Base-by-base conservation (phyloP, 2,113 vertebrate genomes). In the Falco punctatus region DNA sequence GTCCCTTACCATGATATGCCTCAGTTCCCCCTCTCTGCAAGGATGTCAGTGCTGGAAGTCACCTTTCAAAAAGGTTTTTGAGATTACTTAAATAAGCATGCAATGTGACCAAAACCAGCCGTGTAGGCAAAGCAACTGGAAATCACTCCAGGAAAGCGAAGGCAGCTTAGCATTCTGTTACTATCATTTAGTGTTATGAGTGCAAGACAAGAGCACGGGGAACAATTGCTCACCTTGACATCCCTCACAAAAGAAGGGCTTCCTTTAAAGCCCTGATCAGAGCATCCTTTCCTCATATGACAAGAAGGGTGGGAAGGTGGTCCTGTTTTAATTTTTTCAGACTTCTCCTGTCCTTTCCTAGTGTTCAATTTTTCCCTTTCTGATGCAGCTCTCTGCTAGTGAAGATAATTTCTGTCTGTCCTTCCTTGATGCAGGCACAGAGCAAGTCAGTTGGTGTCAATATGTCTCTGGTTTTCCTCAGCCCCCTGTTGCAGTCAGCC, bases 401-500 rank as follows among this genome's bases (percentile, higher is more conserved):
- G 82, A 92, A 89, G 81, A 88, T 65, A 88, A 81, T 9, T 7
- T 83, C 65, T 91, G 55, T 66, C 73, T 0, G 0, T 78, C 64
- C 15, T 86, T 91, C 52, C 33, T 52, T 57, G 28, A 13, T 83
- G 82, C 52, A 70, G 75, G 26, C 30, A 28, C 10, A 49, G 82
- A 83, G 55, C 35, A 67, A 61, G 62, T 51, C 69, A 28, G 83
- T 67, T 3, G 0, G 15, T 71, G 67, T 92, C 87, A 65, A 35
- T 86, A 49, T 13, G 33, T 70, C 67, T 82, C 80, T 89, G 64
- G 64, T 80, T 91, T 85, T 90, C 49, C 35, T 84, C 71, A 89
- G 33, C 21, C 59, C 15, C 12, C 69, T 66, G 33, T 17, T 17
- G 17, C 52, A 26, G 27, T 40, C 26, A 81, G 81, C 21, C 52